phyloP scores from a whole-genome alignment of 2,113 vertebrate genomes.

The Syngnathus typhle region DNA sequence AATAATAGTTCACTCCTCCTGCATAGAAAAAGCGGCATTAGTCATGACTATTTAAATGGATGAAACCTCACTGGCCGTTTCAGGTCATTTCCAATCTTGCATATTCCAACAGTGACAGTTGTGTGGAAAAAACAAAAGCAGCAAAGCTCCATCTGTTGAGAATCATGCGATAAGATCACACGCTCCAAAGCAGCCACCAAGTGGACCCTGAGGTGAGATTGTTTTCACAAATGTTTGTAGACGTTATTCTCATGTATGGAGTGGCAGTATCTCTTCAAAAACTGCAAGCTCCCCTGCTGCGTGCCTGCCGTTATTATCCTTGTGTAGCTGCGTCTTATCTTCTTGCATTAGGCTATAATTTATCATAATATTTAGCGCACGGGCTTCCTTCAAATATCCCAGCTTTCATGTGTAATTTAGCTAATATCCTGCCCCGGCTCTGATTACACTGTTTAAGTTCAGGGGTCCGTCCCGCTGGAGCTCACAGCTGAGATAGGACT shows the following conservation, averaged over 20 bases:
- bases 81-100: background rate
- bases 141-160: constrained; percentile 7
- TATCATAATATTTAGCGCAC: constrained; percentile 69
- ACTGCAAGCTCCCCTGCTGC: constrained; percentile 24
- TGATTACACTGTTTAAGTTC: constrained; percentile 65
- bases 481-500: constrained; percentile 47
- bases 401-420: constrained; percentile 72
- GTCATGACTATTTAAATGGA: background rate
- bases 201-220: constrained; percentile 5
- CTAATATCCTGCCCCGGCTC: constrained; percentile 70
- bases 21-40: background rate
- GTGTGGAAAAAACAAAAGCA: background rate
- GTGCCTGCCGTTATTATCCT: constrained; percentile 58
- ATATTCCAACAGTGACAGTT: background rate
- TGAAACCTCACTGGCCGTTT: background rate
- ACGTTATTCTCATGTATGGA: constrained; percentile 10
- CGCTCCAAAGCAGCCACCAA: constrained; percentile 7
- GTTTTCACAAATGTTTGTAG: constrained; percentile 12
- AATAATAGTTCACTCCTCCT: background rate
- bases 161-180: constrained; percentile 4
- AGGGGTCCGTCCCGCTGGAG: constrained; percentile 52
- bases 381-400: constrained; percentile 62
- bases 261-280: constrained; percentile 22
- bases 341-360: constrained; percentile 60
- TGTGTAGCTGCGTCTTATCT: constrained; percentile 55